Evolutionary conservation across 1,140 invertebrate genomes (phyloP).

Genomic region (Leptinotarsa lineolata): DNA sequence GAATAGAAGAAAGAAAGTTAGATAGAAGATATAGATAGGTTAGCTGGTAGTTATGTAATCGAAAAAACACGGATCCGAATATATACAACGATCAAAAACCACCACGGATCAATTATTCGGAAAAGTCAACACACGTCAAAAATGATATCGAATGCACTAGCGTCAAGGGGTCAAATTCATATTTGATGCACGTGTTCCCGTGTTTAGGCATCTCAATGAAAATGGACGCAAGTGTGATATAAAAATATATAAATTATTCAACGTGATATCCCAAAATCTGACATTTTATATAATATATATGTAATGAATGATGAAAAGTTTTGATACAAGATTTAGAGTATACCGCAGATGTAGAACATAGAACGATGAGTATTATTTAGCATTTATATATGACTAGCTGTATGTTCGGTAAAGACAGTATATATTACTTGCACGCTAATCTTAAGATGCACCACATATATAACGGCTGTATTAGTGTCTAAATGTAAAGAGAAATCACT

Average conservation of each 20-base stretch:
- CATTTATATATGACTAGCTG: constrained; percentile 44
- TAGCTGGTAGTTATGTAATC: constrained; percentile 29
- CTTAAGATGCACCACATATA: constrained; percentile 46
- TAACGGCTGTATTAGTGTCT: constrained; percentile 48
- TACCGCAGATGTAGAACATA: constrained; percentile 37
- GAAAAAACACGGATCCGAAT: constrained; percentile 20
- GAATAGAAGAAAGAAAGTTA: constrained; percentile 29
- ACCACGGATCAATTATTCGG: neutral
- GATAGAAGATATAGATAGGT: constrained; percentile 19
- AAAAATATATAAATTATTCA: constrained; percentile 27
- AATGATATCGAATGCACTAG: neutral
- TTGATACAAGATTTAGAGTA: constrained; percentile 28
- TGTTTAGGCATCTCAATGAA: constrained; percentile 21
- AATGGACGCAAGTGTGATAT: constrained; percentile 23
- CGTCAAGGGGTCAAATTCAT: neutral
- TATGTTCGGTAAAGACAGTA: constrained; percentile 44
- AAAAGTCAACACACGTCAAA: neutral
- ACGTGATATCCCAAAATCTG: constrained; percentile 23
- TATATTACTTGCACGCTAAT: constrained; percentile 46
- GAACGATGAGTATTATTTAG: constrained; percentile 45
- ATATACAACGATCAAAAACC: neutral
- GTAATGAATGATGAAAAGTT: constrained; percentile 25
- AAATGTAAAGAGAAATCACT: constrained; percentile 38
- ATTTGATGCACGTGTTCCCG: constrained; percentile 8
- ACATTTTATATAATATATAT: constrained; percentile 27